A percentile compares a stretch with the other conserved stretches of the same genome.
These are phyloP conservation scores for Luffia ferchaultella DNA, from an alignment of 2,888 invertebrate species.

Conservation along the genomic window DNA sequence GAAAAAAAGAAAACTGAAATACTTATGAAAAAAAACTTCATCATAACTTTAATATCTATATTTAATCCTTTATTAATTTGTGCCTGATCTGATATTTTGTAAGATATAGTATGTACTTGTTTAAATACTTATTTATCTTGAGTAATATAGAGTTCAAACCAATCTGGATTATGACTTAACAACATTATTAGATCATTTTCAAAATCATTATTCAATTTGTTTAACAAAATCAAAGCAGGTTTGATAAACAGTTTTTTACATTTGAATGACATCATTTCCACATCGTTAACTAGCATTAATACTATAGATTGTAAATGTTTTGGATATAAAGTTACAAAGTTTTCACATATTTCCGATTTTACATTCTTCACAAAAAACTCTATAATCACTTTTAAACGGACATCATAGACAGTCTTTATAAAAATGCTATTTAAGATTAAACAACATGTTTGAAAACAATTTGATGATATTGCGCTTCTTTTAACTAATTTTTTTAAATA, in stretches of 20 bases:
- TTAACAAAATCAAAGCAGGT: slow-evolving; percentile 24
- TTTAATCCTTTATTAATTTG: too few relatives aligned
- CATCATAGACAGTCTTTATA: slow-evolving; percentile 32
- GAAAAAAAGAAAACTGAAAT: not conserved
- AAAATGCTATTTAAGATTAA: slow-evolving; percentile 38
- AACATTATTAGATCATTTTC: slow-evolving; percentile 40
- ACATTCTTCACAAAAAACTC: slow-evolving; percentile 28
- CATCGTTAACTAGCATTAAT: slow-evolving; percentile 34
- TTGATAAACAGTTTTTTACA: slow-evolving; percentile 23
- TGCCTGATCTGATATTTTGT: too few relatives aligned
- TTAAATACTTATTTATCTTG: too few relatives aligned
- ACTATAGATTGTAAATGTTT: slow-evolving; percentile 26
- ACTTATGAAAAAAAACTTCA: not conserved
- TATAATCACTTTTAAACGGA: slow-evolving; percentile 27
- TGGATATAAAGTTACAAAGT: slow-evolving; percentile 32
- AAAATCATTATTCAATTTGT: slow-evolving; percentile 21
- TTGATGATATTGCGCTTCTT: slow-evolving; percentile 29
- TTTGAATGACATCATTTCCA: slow-evolving; percentile 20
- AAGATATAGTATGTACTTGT: too few relatives aligned
- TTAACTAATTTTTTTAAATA: slow-evolving; percentile 23
- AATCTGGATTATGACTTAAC: slow-evolving; percentile 44
- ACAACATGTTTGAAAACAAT: slow-evolving; percentile 43
- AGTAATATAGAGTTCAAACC: slow-evolving; percentile 43
- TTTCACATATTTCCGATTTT: too few relatives aligned
- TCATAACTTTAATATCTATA: too few relatives aligned